A percentile compares a stretch with the other conserved stretches of the same genome.
phyloP scores from a whole-genome alignment of 1,140 invertebrate species.

The Cyrtorhinus lividipennis region DNA sequence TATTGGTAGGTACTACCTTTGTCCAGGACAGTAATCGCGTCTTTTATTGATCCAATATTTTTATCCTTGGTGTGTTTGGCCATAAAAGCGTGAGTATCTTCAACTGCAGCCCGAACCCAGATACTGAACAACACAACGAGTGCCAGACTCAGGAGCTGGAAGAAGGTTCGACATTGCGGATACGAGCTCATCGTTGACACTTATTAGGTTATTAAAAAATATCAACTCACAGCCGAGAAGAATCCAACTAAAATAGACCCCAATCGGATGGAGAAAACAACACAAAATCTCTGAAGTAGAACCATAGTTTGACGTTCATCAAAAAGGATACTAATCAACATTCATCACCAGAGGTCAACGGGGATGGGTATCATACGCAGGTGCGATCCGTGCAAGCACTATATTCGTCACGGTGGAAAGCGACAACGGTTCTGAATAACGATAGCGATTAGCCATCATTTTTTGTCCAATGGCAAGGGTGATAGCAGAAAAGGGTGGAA shows the following conservation, averaged over 20 bases:
- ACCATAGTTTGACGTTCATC: constrained; percentile 1
- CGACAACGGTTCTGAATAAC: too few species aligned
- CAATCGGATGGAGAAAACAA: background rate
- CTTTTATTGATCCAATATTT: background rate
- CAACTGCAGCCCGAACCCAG: background rate
- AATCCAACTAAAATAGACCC: background rate
- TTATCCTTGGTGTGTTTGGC: background rate
- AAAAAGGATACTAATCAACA: too few species aligned
- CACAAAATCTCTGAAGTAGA: background rate
- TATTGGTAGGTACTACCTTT: background rate
- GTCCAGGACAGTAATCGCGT: background rate
- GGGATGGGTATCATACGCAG: too few species aligned
- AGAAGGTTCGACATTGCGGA: background rate
- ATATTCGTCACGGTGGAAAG: too few species aligned
- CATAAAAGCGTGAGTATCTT: background rate
- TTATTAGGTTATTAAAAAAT: background rate
- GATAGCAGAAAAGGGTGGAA: background rate
- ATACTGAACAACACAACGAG: background rate
- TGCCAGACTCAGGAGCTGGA: background rate
- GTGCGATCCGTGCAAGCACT: too few species aligned
- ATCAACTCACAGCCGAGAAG: background rate
- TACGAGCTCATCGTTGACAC: background rate
- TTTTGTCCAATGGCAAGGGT: background rate
- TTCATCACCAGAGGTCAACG: too few species aligned
- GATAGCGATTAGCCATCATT: background rate